Evolutionary conservation across 2,797 vertebrate genomes (phyloP), one percentile per base, ranked within the genome.

Genomic region (Podarcis siculus): DNA sequence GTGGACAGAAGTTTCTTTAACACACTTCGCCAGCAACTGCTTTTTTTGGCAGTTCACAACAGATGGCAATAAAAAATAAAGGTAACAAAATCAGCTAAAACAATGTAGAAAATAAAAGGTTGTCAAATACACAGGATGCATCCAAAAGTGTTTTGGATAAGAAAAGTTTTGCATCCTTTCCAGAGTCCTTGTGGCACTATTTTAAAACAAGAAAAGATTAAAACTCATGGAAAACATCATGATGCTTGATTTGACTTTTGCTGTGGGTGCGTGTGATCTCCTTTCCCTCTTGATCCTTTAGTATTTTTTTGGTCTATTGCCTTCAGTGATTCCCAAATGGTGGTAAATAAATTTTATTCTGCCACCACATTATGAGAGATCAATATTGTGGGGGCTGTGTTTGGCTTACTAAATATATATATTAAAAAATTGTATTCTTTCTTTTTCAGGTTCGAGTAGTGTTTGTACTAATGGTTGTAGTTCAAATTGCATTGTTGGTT

Each of bases 401-500:
- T 79, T n/a, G 13, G 1, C 21, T 10, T 71, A 10, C 21, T 87
- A 27, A 78, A 89, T 35, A 71, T 78, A 77, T 76, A 42, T 49
- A 0, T 77, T 45, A 85, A 8, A 39, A 32, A 4, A 66, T 83
- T 89, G 55, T 32, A 79, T 88, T 64, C 27, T 85, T 88, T 64
- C 27, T 85, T 91, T 92, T 94, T 21, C 94, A 98, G 98, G 96
- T 96, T 86, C 97, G 97, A 32, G 92, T 95, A 58, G 88, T 97
- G 83, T 99, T 99, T 93, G 92, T 97, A 55, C 75, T 97, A 49
- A 94, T 92, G 2, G 95, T 97, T 79, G 94, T 98, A 95, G 90
- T 97, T 89, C 99, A 98, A 67, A 93, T 99, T 0, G 89, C 94
- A 17, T 91, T 97, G 91, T 97, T 99, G 17, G 12, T 99, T 93